Conservation (phyloP, 1,140 invertebrate species). For the Dendrolimus punctatus region DNA sequence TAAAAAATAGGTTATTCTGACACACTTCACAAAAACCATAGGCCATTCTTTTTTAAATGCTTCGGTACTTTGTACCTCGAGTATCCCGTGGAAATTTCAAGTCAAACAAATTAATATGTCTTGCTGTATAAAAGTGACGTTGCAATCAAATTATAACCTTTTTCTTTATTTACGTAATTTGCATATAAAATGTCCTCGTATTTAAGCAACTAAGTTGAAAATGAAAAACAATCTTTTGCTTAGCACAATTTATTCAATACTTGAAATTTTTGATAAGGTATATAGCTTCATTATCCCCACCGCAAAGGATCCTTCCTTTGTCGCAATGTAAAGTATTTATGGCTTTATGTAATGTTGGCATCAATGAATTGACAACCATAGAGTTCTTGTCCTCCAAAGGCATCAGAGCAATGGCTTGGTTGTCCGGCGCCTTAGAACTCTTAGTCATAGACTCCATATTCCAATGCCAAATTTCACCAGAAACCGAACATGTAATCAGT, state of each 20-base stretch:
- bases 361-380: slow-evolving; percentile 81
- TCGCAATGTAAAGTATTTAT: slow-evolving; percentile 87
- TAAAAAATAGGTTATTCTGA: too few relatives aligned
- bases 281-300: slow-evolving; percentile 87
- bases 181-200: too few relatives aligned
- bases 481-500: slow-evolving; percentile 84
- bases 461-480: slow-evolving; percentile 92
- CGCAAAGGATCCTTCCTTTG: slow-evolving; percentile 80
- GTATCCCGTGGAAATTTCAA: too few relatives aligned
- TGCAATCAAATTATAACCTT: too few relatives aligned
- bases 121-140: too few relatives aligned
- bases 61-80: too few relatives aligned
- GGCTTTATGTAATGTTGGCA: slow-evolving; percentile 79
- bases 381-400: slow-evolving; percentile 77
- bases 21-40: too few relatives aligned
- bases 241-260: slow-evolving; percentile 25
- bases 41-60: too few relatives aligned
- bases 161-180: too few relatives aligned
- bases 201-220: not conserved
- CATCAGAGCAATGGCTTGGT: slow-evolving; percentile 76
- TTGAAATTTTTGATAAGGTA: slow-evolving; percentile 81
- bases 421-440: slow-evolving; percentile 44
- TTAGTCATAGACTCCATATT: slow-evolving; percentile 71
- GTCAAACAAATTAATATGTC: too few relatives aligned
- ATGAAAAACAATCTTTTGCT: not conserved